A percentile compares a stretch with the other conserved stretches of the same genome.
Conservation (phyloP, 1,140 invertebrate species). For the Trinorchestia longiramus region DNA sequence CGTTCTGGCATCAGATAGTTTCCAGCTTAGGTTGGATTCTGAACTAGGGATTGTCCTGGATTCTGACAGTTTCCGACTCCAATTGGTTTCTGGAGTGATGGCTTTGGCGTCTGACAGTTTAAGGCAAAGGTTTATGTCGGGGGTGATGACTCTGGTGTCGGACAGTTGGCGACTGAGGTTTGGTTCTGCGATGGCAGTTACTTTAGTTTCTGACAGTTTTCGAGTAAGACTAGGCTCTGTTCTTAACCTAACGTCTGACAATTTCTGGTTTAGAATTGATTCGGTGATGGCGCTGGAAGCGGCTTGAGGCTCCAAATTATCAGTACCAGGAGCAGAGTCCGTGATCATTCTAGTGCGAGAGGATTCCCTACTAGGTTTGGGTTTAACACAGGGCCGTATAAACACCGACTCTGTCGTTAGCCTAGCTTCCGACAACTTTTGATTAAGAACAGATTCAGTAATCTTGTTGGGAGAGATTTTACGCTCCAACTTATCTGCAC, state of each 20-base stretch:
- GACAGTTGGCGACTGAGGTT: background rate
- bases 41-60: background rate
- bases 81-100: background rate
- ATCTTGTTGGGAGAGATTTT: background rate
- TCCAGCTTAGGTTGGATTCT: background rate
- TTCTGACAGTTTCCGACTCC: slow-evolving; percentile 4
- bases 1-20: background rate
- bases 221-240: background rate
- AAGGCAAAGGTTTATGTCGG: background rate
- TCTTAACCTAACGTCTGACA: background rate
- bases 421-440: background rate
- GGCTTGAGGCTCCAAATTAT: background rate
- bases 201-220: background rate
- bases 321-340: background rate
- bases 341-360: background rate
- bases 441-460: background rate
- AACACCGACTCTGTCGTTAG: background rate
- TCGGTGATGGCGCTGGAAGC: background rate
- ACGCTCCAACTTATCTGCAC: background rate
- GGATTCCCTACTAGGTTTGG: slow-evolving; percentile 16
- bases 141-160: background rate
- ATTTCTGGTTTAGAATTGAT: background rate
- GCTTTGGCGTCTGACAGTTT: background rate
- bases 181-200: background rate
- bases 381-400: background rate